Evolutionary conservation across 2,113 vertebrate species (phyloP), one percentile per base, ranked within the genome.

Genomic region (Mesembrinibis cayennensis): DNA sequence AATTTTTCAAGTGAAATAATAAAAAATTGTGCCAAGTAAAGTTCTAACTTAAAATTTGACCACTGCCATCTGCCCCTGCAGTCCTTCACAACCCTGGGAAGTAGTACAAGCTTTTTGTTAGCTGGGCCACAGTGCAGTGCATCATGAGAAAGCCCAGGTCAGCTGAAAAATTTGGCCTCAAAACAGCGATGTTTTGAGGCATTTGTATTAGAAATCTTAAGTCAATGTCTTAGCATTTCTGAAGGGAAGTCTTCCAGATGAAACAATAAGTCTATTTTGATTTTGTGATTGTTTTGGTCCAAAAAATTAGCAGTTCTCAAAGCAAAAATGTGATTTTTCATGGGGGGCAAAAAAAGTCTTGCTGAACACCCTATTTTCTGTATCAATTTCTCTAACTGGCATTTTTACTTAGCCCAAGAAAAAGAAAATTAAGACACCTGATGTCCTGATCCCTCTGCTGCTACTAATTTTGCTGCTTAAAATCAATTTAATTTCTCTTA

Each of bases 281-380:
- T 72, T 76, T 53, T 80, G 27, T 38, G 17, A 21, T 16, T 59
- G 3, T 23, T 93, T 82, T 76, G 2, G 9, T 78, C 9, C 7
- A 32, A 55, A 82, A 63, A 45, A 4, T 27, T 63, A 56, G 25
- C 13, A 59, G 10, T 71, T 94, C 5, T 82, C 34, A 65, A 65
- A 71, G 32, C 29, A 18, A 36, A 92, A 84, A 58, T 0, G 1
- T 20, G 2, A 15, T 67, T 82, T 67, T 73, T 89, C 4, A 4
- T 17, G 9, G 12, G 2, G 18, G 8, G 9, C 9, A 1, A 6
- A 7, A 7, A 23, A 56, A 10, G 5, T 52, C 4, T 34, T 66
- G 26, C 13, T 63, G 36, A 72, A 65, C 6, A 4, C 2, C 7
- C 2, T 5, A 18, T 49, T 32, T 73, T 67, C 50, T 53, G 2